Evolutionary conservation across 2,113 vertebrate genomes (phyloP).

Genomic region (Microtus ochrogaster): DNA sequence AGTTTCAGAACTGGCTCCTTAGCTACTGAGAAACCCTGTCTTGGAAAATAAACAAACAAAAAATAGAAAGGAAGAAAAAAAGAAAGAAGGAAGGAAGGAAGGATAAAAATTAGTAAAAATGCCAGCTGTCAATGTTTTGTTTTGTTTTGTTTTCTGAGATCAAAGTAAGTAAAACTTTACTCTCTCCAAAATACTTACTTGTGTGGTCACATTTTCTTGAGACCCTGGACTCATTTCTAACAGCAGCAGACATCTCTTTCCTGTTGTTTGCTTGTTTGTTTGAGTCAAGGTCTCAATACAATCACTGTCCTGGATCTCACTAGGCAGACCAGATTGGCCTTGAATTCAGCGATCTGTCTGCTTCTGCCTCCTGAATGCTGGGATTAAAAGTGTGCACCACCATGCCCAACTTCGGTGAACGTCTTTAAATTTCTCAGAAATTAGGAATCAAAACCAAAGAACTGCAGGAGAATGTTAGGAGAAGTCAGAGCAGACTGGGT

Average conservation of each 20-base stretch:
- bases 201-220: neutral
- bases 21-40: too few species aligned
- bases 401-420: neutral
- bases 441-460: neutral
- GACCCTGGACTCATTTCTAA: neutral
- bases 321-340: neutral
- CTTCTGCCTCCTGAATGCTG: neutral
- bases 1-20: too few species aligned
- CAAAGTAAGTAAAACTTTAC: neutral
- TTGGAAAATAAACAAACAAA: too few species aligned
- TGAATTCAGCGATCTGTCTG: neutral
- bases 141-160: neutral
- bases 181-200: neutral
- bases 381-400: neutral
- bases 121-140: neutral
- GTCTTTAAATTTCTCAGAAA: neutral
- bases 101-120: neutral
- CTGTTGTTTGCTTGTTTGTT: neutral
- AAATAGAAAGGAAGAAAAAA: too few species aligned
- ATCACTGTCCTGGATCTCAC: neutral
- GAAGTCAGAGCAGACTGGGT: rapidly evolving
- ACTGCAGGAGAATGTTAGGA: neutral
- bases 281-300: neutral
- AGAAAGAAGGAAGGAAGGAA: too few species aligned
- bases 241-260: neutral